Percentiles rank a stretch among this genome's conserved stretches.
These are phyloP conservation scores for Stegastes partitus DNA, from an alignment of 2,113 vertebrate genomes.

Conservation along the genomic window DNA sequence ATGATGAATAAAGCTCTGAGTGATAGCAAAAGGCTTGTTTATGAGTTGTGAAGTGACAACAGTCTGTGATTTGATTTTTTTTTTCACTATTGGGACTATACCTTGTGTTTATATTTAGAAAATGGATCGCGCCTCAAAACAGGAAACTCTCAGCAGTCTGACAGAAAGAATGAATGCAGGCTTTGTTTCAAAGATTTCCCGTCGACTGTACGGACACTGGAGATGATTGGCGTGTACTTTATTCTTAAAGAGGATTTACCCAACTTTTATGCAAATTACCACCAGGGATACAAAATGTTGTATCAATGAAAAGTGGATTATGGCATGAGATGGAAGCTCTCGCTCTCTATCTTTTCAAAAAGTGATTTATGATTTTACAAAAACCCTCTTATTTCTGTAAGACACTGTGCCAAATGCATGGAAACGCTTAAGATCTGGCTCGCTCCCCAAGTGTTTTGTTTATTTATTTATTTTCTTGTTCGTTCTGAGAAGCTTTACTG, in stretches of 20 bases:
- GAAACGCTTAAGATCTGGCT: constrained; percentile 18
- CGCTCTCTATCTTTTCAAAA: constrained; percentile 6
- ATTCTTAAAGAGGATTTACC: background rate
- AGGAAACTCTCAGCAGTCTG: background rate
- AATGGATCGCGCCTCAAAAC: constrained; percentile 7
- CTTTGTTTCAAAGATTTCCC: constrained; percentile 11
- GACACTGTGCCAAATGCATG: constrained; percentile 4
- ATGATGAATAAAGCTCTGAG: background rate
- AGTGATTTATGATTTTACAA: constrained; percentile 41
- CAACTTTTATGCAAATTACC: constrained; percentile 6
- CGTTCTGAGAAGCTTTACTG: constrained; percentile 15
- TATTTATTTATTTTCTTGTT: too few species aligned
- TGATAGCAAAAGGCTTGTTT: background rate
- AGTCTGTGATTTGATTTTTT: background rate
- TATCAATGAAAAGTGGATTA: constrained; percentile 1
- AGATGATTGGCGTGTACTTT: background rate
- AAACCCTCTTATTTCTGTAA: constrained; percentile 1
- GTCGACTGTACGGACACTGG: background rate
- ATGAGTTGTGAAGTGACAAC: background rate
- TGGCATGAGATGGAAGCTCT: constrained; percentile 6
- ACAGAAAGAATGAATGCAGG: background rate
- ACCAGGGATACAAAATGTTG: background rate
- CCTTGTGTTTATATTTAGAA: constrained; percentile 13
- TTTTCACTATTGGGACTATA: background rate
- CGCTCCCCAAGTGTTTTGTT: constrained; percentile 6